These are phyloP conservation scores for Spinibarbus caldwelli DNA, from an alignment of 2,797 vertebrate genomes.

Conservation along the genomic window DNA sequence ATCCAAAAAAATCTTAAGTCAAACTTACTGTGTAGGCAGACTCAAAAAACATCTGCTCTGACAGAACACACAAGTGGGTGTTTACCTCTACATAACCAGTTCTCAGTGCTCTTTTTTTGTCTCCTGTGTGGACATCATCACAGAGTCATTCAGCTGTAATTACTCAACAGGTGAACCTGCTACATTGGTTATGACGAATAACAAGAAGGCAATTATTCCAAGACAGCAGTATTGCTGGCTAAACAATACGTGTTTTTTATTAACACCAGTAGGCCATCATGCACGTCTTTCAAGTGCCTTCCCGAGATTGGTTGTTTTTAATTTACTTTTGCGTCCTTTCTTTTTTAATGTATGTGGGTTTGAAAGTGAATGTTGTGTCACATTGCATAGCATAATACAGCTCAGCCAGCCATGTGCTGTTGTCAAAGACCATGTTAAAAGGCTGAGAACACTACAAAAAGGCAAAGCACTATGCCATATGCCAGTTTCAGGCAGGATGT, in stretches of 20 bases:
- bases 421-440: background rate
- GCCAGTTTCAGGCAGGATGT: background rate
- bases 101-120: background rate
- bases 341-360: background rate
- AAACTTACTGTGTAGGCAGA: background rate
- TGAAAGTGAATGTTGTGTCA: background rate
- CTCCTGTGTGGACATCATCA: background rate
- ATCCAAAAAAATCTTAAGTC: no score
- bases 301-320: background rate
- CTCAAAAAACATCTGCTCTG: background rate
- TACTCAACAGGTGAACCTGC: background rate
- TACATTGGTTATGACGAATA: background rate
- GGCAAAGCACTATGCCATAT: background rate
- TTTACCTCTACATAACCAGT: slow-evolving; percentile 26
- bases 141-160: slow-evolving; percentile 1
- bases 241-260: background rate
- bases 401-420: background rate
- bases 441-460: background rate
- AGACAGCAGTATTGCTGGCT: slow-evolving; percentile 1
- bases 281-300: background rate
- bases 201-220: slow-evolving; percentile 16
- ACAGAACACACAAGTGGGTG: background rate
- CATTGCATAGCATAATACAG: background rate
- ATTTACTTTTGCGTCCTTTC: background rate
- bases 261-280: background rate